Conservation (phyloP, 2,888 invertebrate genomes). For the Laspeyria flexula region DNA sequence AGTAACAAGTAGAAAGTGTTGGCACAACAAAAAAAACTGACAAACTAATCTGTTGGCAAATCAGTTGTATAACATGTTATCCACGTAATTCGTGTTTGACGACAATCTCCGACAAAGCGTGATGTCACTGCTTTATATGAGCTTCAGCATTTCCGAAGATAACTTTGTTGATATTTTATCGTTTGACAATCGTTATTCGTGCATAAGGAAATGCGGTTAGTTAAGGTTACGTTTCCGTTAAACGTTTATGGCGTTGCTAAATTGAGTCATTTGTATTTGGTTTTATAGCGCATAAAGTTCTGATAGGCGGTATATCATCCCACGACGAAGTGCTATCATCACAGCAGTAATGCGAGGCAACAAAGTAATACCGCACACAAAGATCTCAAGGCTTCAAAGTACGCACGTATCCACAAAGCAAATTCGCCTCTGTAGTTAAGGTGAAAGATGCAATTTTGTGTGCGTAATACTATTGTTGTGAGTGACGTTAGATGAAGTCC, state of each 20-base stretch:
- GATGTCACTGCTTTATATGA: constrained; percentile 51
- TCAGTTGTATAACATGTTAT: constrained; percentile 49
- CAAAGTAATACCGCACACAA: constrained; percentile 50
- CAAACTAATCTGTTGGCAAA: constrained; percentile 47
- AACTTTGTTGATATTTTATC: constrained; percentile 28
- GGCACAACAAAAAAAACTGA: constrained; percentile 23
- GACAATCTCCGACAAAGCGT: constrained; percentile 46
- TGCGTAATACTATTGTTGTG: constrained; percentile 54
- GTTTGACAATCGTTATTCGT: constrained; percentile 31
- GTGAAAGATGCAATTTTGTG: constrained; percentile 47
- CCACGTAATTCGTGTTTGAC: constrained; percentile 46
- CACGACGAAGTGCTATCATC: constrained; percentile 42
- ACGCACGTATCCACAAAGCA: constrained; percentile 28
- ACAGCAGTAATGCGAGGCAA: constrained; percentile 28
- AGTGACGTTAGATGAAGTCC: constrained; percentile 74
- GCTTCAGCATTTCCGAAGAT: constrained; percentile 29
- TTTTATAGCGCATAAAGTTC: constrained; percentile 41
- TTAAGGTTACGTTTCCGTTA: constrained; percentile 34
- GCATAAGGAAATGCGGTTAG: constrained; percentile 34
- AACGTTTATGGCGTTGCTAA: constrained; percentile 21
- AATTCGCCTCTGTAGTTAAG: constrained; percentile 43
- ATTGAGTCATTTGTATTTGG: constrained; percentile 30
- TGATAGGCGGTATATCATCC: constrained; percentile 45
- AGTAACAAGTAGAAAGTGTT: constrained; percentile 34
- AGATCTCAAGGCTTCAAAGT: constrained; percentile 41